These are phyloP conservation scores for Aythya baeri DNA, from an alignment of 2,113 vertebrate genomes.

Conservation along the genomic window DNA sequence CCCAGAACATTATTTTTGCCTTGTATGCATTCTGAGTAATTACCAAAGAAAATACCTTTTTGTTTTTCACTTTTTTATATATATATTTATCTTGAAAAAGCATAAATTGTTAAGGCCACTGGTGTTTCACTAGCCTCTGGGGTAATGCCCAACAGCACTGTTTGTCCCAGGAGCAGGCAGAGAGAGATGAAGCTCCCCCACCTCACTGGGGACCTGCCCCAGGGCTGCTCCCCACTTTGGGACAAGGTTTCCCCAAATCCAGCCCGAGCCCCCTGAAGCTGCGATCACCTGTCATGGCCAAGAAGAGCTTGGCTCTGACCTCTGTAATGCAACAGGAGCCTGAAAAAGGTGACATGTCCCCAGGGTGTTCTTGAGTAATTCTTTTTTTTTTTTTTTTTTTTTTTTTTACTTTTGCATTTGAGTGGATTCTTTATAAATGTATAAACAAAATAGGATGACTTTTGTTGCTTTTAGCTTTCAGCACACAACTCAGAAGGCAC, in stretches of 20 bases:
- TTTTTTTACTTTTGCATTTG: not conserved
- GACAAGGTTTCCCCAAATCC: not conserved
- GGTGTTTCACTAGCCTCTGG: not conserved
- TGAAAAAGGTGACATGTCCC: not conserved
- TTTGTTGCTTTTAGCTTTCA: not conserved
- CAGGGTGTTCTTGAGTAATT: not conserved
- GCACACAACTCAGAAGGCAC: not conserved
- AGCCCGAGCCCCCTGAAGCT: fast-evolving
- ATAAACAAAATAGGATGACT: not conserved
- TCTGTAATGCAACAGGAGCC: not conserved
- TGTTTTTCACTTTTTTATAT: not conserved
- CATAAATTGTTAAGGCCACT: not conserved
- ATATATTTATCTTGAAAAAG: not conserved
- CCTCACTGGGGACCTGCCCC: not conserved
- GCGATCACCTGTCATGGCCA: fast-evolving
- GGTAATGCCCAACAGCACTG: not conserved
- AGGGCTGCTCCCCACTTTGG: not conserved
- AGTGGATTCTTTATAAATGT: not conserved
- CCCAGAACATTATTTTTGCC: not conserved
- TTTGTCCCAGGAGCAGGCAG: not conserved
- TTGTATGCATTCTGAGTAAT: not conserved
- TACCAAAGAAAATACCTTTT: not conserved
- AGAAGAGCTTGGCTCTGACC: not conserved
- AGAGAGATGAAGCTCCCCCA: not conserved
- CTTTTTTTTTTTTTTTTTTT: not conserved